Conservation (phyloP, 2,113 vertebrate species). For the Tamias sibiricus region DNA sequence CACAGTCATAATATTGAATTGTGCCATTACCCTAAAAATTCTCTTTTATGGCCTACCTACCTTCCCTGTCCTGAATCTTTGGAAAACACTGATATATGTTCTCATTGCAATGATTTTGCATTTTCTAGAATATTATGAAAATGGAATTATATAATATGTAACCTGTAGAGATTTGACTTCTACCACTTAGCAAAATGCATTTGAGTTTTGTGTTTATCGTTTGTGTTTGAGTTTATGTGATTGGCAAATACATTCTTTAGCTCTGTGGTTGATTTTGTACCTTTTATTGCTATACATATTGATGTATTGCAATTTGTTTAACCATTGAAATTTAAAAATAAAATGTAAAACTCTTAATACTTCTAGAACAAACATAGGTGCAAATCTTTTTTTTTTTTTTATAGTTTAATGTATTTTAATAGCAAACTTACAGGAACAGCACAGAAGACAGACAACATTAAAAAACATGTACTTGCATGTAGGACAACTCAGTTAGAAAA, state of each 20-base stretch:
- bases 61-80: neutral
- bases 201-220: neutral
- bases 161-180: neutral
- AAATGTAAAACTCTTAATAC: neutral
- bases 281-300: neutral
- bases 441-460: constrained; percentile 93
- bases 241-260: too few species aligned
- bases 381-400: too few species aligned
- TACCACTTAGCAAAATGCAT: neutral
- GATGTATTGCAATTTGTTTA: neutral
- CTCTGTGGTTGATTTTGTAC: too few species aligned
- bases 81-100: neutral
- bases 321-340: neutral
- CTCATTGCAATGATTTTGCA: neutral
- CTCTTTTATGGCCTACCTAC: neutral
- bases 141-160: neutral
- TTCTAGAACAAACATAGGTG: neutral
- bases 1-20: neutral
- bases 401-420: constrained; percentile 93
- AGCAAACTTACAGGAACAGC: constrained; percentile 94
- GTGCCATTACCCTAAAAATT: neutral
- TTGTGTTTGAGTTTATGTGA: too few species aligned
- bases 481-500: constrained; percentile 92
- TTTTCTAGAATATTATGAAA: neutral
- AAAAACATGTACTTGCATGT: constrained; percentile 92